Evolutionary conservation across 1,140 invertebrate genomes (phyloP).

Genomic region (Bombus breviceps): DNA sequence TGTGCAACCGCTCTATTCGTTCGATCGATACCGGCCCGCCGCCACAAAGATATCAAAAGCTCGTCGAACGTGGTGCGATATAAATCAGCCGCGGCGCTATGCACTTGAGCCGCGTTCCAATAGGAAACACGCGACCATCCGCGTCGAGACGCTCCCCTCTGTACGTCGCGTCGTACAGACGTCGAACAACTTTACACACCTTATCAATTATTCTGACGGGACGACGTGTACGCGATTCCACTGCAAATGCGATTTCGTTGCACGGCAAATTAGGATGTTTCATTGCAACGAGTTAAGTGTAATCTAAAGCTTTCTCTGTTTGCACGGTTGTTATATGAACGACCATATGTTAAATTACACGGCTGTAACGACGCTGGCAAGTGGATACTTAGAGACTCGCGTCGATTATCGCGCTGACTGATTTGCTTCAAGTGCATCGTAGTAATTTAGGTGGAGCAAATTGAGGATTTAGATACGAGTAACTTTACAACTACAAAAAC

Average conservation of each 20-base stretch:
- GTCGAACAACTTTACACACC: background rate
- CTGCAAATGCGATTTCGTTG: background rate
- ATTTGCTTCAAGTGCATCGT: background rate
- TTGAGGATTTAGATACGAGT: background rate
- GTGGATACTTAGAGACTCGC: background rate
- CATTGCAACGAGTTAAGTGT: background rate
- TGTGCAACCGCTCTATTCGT: constrained; percentile 52
- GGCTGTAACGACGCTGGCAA: background rate
- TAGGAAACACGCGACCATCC: background rate
- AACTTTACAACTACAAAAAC: too few species aligned
- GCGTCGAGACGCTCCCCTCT: background rate
- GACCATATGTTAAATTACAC: background rate
- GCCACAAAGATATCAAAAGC: constrained; percentile 51
- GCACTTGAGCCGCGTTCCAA: constrained; percentile 2
- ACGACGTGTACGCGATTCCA: background rate
- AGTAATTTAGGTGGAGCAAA: background rate
- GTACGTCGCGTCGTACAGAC: background rate
- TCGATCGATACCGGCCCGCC: constrained; percentile 84
- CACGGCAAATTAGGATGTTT: constrained; percentile 7
- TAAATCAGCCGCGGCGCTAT: constrained; percentile 18
- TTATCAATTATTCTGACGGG: constrained; percentile 16
- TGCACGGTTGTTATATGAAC: background rate
- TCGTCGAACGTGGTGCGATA: constrained; percentile 37
- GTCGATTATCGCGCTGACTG: background rate
- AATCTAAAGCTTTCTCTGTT: background rate